phyloP scores from a whole-genome alignment of 2,797 vertebrate genomes.

The Pachyuromys duprasi region DNA sequence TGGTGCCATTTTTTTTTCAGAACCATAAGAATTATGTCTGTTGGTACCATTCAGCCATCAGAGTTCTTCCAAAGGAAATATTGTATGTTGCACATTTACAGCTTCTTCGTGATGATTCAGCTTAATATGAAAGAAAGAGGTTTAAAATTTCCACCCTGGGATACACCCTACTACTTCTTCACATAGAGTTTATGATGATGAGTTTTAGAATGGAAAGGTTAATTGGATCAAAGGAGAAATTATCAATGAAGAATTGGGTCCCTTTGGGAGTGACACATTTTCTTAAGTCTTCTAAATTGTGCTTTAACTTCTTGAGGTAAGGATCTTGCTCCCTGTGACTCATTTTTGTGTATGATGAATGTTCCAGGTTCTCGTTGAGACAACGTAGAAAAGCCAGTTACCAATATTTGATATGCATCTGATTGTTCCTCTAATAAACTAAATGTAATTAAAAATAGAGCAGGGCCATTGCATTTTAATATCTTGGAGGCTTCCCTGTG shows the following conservation, averaged over 20 bases:
- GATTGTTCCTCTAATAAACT: conserved; percentile 86
- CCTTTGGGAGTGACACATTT: conserved; percentile 66
- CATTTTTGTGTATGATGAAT: conserved; percentile 61
- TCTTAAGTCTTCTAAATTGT: neutral
- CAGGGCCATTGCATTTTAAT: conserved; percentile 86
- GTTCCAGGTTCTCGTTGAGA: conserved; percentile 67
- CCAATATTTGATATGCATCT: conserved; percentile 84
- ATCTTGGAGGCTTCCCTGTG: conserved; percentile 86
- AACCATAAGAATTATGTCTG: conserved; percentile 61
- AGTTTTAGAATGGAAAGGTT: conserved; percentile 70
- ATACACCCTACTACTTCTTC: neutral
- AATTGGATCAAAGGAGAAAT: conserved; percentile 30
- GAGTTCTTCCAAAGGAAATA: conserved; percentile 56
- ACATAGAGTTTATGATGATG: conserved; percentile 46
- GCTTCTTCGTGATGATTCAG: conserved; percentile 43
- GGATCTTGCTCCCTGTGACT: rapidly evolving
- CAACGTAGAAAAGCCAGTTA: conserved; percentile 69
- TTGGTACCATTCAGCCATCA: conserved; percentile 47
- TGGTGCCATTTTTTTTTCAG: conserved; percentile 48
- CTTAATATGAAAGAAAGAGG: neutral
- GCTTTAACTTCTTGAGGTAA: conserved; percentile 71
- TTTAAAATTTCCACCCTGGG: conserved; percentile 15
- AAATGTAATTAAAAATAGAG: conserved; percentile 89
- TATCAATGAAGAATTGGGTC: conserved; percentile 4
- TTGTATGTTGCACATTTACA: neutral